Conservation (phyloP, 2,797 vertebrate genomes). For the Syncerus caffer region DNA sequence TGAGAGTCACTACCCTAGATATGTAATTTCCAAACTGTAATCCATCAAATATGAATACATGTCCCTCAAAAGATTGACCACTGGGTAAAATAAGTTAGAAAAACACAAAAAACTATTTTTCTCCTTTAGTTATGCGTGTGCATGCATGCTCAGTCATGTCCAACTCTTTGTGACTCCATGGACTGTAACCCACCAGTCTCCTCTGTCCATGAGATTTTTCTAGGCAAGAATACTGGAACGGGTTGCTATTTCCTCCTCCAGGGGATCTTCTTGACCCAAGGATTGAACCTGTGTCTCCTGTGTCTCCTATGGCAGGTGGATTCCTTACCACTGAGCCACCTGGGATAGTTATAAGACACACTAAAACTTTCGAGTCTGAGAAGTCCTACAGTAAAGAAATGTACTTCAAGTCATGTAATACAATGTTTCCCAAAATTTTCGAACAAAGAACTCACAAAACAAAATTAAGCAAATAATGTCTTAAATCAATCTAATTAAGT, state of each 20-base stretch:
- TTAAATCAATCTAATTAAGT: conserved; percentile 42
- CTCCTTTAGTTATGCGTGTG: neutral
- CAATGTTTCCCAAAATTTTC: neutral
- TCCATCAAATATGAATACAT: neutral
- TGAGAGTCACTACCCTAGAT: neutral
- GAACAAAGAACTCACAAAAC: conserved; percentile 32
- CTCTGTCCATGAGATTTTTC: neutral
- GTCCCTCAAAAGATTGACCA: neutral
- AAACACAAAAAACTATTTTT: neutral
- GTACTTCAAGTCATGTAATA: conserved; percentile 33
- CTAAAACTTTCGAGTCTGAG: neutral
- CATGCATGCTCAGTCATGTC: neutral
- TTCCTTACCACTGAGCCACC: neutral
- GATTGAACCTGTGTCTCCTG: neutral
- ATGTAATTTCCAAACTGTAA: neutral
- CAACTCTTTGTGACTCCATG: neutral
- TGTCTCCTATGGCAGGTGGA: neutral
- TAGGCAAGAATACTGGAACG: neutral
- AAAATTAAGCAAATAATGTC: conserved; percentile 28
- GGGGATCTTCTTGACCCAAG: neutral
- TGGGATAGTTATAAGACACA: neutral
- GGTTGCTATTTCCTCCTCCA: neutral
- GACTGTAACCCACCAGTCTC: neutral
- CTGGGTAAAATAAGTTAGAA: conserved; percentile 2
- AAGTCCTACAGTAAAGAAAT: neutral